Conservation (phyloP, 2,888 invertebrate species). For the Apamea epomidion region DNA sequence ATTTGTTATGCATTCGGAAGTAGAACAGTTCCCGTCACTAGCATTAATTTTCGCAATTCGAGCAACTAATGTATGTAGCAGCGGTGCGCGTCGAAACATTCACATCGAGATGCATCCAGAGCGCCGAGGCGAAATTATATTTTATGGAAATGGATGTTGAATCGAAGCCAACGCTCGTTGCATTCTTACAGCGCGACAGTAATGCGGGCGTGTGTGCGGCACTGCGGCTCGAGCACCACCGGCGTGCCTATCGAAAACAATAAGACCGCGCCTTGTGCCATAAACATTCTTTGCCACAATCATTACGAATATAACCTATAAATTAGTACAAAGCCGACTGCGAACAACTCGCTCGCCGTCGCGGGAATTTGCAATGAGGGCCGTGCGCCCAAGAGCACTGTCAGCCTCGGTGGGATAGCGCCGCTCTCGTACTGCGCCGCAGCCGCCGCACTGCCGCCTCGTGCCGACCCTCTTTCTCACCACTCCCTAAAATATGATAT, state of each 20-base stretch:
- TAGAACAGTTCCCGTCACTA: constrained; percentile 73
- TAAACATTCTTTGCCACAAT: constrained; percentile 89
- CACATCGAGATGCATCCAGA: constrained; percentile 81
- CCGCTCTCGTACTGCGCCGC: constrained; percentile 14
- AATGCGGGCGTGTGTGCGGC: constrained; percentile 83
- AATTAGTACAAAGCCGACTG: constrained; percentile 85
- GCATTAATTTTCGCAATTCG: constrained; percentile 75
- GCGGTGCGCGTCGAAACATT: constrained; percentile 74
- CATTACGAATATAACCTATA: constrained; percentile 89
- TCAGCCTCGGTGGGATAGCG: constrained; percentile 73
- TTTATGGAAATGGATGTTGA: constrained; percentile 88
- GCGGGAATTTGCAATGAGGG: constrained; percentile 83
- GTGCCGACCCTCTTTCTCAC: background rate
- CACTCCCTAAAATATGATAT: constrained; percentile 21
- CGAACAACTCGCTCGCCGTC: constrained; percentile 76
- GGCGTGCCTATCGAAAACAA: constrained; percentile 86
- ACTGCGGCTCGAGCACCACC: constrained; percentile 73
- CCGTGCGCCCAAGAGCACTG: constrained; percentile 62
- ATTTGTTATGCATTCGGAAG: constrained; percentile 70
- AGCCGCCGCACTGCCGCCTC: background rate
- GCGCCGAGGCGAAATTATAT: constrained; percentile 83
- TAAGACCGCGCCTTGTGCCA: constrained; percentile 88
- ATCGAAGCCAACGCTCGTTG: constrained; percentile 84
- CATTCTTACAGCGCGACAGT: constrained; percentile 84
- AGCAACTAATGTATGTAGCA: constrained; percentile 70